Percentiles rank a stretch among this genome's conserved stretches.
Conservation (phyloP, 2,888 invertebrate genomes). For the Chrysolina americana region DNA sequence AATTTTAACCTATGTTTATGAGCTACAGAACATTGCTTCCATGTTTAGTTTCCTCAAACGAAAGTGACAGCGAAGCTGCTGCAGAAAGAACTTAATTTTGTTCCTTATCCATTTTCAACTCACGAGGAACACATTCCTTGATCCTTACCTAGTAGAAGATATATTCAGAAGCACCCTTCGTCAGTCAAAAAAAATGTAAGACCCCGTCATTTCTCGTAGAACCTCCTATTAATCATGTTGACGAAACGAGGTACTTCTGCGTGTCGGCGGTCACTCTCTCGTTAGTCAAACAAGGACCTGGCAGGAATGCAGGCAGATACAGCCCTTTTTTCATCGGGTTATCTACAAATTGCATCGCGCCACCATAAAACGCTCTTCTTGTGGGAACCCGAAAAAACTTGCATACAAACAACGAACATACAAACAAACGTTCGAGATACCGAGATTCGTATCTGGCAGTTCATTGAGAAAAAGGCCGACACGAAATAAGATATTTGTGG, state of each 20-base stretch:
- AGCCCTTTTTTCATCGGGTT: slow-evolving; percentile 16
- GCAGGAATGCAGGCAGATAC: slow-evolving; percentile 15
- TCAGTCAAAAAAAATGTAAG: not conserved
- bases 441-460: slow-evolving; percentile 20
- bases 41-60: too few relatives aligned
- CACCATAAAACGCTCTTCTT: slow-evolving; percentile 36
- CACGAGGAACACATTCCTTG: too few relatives aligned
- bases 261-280: not conserved
- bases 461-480: slow-evolving; percentile 31
- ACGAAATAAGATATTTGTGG: slow-evolving; percentile 30
- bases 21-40: too few relatives aligned
- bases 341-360: slow-evolving; percentile 44
- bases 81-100: too few relatives aligned
- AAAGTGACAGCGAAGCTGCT: too few relatives aligned
- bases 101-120: too few relatives aligned
- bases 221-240: slow-evolving; percentile 28
- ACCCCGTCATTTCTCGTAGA: slow-evolving; percentile 18
- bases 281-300: slow-evolving; percentile 2
- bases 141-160: too few relatives aligned
- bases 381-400: slow-evolving; percentile 37
- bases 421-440: slow-evolving; percentile 9
- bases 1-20: too few relatives aligned
- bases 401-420: slow-evolving; percentile 9
- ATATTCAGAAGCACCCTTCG: too few relatives aligned
- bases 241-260: slow-evolving; percentile 4